Conservation (phyloP, 1,140 invertebrate species). For the Zaprionus kolodkinae region DNA sequence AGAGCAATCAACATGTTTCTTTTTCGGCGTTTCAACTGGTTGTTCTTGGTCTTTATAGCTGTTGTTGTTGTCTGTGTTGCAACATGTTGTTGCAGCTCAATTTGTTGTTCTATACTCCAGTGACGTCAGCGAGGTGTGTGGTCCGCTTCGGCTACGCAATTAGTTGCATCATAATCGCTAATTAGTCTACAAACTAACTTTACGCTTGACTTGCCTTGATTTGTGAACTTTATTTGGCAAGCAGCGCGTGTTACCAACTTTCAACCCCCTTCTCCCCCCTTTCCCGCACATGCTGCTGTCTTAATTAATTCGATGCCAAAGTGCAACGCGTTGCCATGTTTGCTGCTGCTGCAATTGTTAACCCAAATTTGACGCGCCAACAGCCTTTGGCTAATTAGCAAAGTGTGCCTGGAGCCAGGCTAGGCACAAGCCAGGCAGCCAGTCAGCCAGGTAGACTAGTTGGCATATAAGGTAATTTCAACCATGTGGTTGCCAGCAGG, state of each 20-base stretch:
- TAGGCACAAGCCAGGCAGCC: background rate
- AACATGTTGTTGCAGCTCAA: slow-evolving; percentile 80
- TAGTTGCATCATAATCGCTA: slow-evolving; percentile 71
- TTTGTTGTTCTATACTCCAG: slow-evolving; percentile 29
- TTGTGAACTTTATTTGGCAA: slow-evolving; percentile 22
- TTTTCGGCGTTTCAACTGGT: slow-evolving; percentile 46
- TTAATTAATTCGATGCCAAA: slow-evolving; percentile 84
- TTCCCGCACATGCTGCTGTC: slow-evolving; percentile 42
- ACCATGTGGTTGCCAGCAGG: slow-evolving; percentile 40
- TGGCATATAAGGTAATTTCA: slow-evolving; percentile 51
- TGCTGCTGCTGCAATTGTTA: slow-evolving; percentile 50
- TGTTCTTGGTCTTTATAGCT: slow-evolving; percentile 51
- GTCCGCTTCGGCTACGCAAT: slow-evolving; percentile 38
- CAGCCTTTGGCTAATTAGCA: slow-evolving; percentile 73
- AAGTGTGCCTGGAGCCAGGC: slow-evolving; percentile 49
- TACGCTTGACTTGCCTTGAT: slow-evolving; percentile 37
- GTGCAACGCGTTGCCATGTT: slow-evolving; percentile 61
- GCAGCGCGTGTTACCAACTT: background rate
- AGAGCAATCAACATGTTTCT: slow-evolving; percentile 79
- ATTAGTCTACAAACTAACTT: slow-evolving; percentile 49
- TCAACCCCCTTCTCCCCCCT: slow-evolving; percentile 27
- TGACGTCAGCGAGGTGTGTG: slow-evolving; percentile 50
- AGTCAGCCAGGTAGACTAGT: slow-evolving; percentile 1
- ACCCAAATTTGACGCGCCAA: slow-evolving; percentile 75
- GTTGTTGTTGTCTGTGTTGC: slow-evolving; percentile 66